A percentile compares a stretch with the other conserved stretches of the same genome.
Evolutionary conservation across 2,113 vertebrate genomes (phyloP).

Genomic region (Pimephales promelas): DNA sequence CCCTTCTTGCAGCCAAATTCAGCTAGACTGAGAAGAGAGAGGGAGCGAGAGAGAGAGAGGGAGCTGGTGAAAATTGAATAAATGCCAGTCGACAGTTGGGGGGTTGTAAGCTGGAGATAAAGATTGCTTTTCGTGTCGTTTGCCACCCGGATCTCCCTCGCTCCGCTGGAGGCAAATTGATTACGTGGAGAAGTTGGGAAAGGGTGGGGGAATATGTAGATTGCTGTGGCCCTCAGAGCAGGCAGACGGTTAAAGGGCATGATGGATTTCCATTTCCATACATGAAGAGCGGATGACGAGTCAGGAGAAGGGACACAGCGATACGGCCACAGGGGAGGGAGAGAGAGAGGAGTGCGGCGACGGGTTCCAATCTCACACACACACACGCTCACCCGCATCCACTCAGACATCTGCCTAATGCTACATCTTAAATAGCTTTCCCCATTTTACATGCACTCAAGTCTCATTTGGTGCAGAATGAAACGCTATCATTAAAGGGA

Average conservation of each 20-base stretch:
- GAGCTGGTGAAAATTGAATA: constrained; percentile 57
- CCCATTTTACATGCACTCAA: constrained; percentile 87
- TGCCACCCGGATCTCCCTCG: constrained; percentile 55
- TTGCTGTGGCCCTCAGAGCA: constrained; percentile 71
- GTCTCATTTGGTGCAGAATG: constrained; percentile 86
- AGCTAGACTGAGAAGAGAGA: constrained; percentile 42
- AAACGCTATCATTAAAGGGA: constrained; percentile 93
- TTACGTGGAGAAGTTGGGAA: constrained; percentile 63
- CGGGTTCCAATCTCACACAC: constrained; percentile 82
- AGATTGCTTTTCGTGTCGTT: constrained; percentile 76
- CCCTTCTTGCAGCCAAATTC: constrained; percentile 19
- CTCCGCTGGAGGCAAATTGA: constrained; percentile 73
- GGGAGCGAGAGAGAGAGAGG: constrained; percentile 54
- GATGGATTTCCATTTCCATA: constrained; percentile 76
- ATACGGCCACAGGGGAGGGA: constrained; percentile 33
- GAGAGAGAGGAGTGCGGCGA: constrained; percentile 64
- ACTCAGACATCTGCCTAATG: constrained; percentile 80
- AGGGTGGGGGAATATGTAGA: constrained; percentile 72
- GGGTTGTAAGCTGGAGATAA: constrained; percentile 63
- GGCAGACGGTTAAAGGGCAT: constrained; percentile 74
- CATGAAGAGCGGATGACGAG: constrained; percentile 60
- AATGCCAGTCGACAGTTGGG: constrained; percentile 49
- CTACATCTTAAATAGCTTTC: constrained; percentile 86
- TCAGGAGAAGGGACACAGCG: constrained; percentile 22
- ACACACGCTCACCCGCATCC: constrained; percentile 76